A percentile compares a stretch with the other conserved stretches of the same genome.
phyloP scores from a whole-genome alignment of 2,113 vertebrate genomes.

The Ivindomyrus marchei region DNA sequence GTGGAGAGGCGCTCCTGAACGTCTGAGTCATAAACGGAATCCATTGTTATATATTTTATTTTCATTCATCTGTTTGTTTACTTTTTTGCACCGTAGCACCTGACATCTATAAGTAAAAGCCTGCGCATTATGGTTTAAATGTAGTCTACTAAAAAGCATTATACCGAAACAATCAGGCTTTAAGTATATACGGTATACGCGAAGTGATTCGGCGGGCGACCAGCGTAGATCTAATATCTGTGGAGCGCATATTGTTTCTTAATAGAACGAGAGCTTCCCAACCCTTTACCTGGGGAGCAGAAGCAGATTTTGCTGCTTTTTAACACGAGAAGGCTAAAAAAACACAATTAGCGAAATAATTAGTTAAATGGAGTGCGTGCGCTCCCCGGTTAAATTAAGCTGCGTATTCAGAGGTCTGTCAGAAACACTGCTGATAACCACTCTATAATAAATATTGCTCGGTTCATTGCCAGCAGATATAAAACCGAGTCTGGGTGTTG shows the following conservation, averaged over 20 bases:
- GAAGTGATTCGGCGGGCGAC: background rate
- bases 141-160: background rate
- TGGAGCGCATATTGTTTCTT: conserved; percentile 39
- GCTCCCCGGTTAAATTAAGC: background rate
- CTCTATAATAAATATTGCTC: background rate
- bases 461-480: conserved; percentile 17
- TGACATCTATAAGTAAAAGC: conserved; percentile 43
- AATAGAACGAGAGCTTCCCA: background rate
- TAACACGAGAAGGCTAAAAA: background rate
- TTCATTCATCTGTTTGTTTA: conserved; percentile 32
- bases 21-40: conserved; percentile 24
- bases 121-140: conserved; percentile 23
- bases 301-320: background rate
- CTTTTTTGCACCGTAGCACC: conserved; percentile 37
- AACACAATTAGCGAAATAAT: background rate
- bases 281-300: background rate
- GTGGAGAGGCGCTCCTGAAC: conserved; percentile 44
- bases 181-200: background rate
- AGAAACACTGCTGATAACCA: background rate
- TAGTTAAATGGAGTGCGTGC: background rate
- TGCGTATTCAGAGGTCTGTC: background rate
- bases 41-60: conserved; percentile 11
- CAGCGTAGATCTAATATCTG: conserved; percentile 39
- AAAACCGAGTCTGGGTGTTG: background rate
- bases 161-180: conserved; percentile 6